Percentiles rank a stretch among this genome's conserved stretches.
Evolutionary conservation across 2,113 vertebrate species (phyloP).

Genomic region (Anseranas semipalmata): DNA sequence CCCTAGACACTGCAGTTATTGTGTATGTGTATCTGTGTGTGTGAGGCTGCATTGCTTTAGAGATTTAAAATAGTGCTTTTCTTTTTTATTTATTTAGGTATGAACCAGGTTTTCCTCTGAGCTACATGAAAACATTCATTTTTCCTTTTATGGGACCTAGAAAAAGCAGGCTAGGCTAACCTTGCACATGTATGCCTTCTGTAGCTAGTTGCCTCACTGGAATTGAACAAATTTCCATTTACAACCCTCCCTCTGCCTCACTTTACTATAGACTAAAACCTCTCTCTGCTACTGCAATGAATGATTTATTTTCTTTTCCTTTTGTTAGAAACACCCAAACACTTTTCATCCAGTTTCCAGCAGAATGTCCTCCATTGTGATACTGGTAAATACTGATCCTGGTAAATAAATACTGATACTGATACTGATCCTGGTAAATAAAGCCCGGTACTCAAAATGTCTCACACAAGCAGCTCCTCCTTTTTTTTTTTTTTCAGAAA

Average conservation of each 20-base stretch:
- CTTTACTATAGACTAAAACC: neutral
- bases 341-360: neutral
- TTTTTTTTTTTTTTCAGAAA: neutral
- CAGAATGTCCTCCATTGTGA: neutral
- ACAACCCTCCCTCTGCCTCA: neutral
- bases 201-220: neutral
- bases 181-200: neutral
- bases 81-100: neutral
- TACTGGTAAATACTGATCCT: too few species aligned
- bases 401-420: neutral
- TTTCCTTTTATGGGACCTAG: neutral
- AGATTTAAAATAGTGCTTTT: neutral
- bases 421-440: too few species aligned
- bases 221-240: neutral
- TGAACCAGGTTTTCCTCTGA: neutral
- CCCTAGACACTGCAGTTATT: neutral
- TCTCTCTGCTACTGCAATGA: neutral
- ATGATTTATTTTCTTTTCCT: neutral
- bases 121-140: neutral
- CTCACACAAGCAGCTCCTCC: neutral
- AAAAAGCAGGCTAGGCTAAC: neutral
- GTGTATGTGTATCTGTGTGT: neutral
- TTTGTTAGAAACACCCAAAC: neutral
- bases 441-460: neutral
- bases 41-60: neutral